A percentile compares a stretch with the other conserved stretches of the same genome.
Evolutionary conservation across 1,140 invertebrate genomes (phyloP).

Genomic region (Zaprionus davidi): DNA sequence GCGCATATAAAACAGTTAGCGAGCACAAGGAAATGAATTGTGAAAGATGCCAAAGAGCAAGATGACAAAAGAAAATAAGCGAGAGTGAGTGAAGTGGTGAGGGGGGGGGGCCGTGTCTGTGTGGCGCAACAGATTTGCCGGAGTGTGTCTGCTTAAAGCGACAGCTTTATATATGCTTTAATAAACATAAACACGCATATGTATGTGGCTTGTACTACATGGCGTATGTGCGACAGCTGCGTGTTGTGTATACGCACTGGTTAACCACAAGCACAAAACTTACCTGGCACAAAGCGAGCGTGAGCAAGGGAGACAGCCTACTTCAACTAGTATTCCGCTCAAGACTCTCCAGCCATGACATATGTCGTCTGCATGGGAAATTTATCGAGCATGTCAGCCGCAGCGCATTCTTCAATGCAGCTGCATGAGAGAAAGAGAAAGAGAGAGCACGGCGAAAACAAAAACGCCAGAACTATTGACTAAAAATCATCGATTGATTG

Average conservation of each 20-base stretch:
- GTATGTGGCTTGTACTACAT: conserved; percentile 38
- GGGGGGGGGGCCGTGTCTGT: not conserved
- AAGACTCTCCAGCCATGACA: conserved; percentile 18
- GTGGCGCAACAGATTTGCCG: conserved; percentile 21
- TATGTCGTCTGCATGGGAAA: conserved; percentile 43
- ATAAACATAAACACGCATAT: not conserved
- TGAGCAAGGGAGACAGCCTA: not conserved
- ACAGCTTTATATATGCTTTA: conserved; percentile 32
- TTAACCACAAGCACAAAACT: conserved; percentile 43
- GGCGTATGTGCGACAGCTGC: conserved; percentile 46
- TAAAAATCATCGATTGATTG: conserved; percentile 54
- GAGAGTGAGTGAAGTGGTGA: not conserved
- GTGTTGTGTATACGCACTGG: conserved; percentile 48
- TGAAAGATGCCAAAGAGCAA: conserved; percentile 33
- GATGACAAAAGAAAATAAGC: conserved; percentile 7
- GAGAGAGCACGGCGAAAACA: conserved; percentile 3
- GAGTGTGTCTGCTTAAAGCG: conserved; percentile 8
- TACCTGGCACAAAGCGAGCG: conserved; percentile 26
- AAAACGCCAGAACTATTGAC: conserved; percentile 8
- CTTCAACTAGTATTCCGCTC: not conserved
- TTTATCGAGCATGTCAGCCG: conserved; percentile 45
- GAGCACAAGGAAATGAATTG: conserved; percentile 45
- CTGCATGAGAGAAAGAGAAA: not conserved
- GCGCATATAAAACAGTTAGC: conserved; percentile 55
- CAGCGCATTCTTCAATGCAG: conserved; percentile 7